phyloP scores from a whole-genome alignment of 2,113 vertebrate species.

The Gobio gobio region DNA sequence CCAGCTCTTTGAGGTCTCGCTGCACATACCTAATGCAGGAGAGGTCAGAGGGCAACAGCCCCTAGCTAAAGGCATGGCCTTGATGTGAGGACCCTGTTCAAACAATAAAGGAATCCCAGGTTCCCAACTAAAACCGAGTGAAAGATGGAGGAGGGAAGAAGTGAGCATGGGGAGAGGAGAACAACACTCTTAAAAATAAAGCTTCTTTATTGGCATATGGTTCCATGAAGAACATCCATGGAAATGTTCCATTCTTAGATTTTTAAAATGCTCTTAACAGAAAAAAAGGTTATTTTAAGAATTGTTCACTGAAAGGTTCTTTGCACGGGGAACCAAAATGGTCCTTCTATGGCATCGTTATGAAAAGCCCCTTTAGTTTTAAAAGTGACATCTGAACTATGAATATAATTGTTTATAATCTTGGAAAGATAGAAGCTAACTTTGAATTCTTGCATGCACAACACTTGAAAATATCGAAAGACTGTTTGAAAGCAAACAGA shows the following conservation, averaged over 20 bases:
- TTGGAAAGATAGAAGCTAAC: background rate
- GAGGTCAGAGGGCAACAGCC: constrained; percentile 81
- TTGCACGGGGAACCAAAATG: no score
- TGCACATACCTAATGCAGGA: constrained; percentile 75
- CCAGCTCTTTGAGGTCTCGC: constrained; percentile 65
- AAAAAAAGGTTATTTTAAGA: no score
- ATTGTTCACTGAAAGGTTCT: no score
- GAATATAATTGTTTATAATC: background rate
- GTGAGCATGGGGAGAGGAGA: constrained; percentile 55
- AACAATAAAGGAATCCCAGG: constrained; percentile 82
- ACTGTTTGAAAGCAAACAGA: background rate
- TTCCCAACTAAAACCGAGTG: constrained; percentile 62
- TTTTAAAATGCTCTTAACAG: no score
- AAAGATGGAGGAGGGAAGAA: constrained; percentile 70
- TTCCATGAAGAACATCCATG: no score
- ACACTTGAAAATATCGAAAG: background rate
- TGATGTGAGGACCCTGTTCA: constrained; percentile 81
- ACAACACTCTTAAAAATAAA: no score
- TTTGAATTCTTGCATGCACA: background rate
- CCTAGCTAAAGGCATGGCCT: constrained; percentile 78
- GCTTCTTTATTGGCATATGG: no score
- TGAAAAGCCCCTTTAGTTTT: no score
- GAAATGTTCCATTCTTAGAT: no score
- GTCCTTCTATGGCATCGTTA: no score
- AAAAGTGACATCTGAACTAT: background rate